Evolutionary conservation across 2,888 invertebrate species (phyloP), one percentile per base, ranked within the genome.

Genomic region (Drosophila kuntzei): DNA sequence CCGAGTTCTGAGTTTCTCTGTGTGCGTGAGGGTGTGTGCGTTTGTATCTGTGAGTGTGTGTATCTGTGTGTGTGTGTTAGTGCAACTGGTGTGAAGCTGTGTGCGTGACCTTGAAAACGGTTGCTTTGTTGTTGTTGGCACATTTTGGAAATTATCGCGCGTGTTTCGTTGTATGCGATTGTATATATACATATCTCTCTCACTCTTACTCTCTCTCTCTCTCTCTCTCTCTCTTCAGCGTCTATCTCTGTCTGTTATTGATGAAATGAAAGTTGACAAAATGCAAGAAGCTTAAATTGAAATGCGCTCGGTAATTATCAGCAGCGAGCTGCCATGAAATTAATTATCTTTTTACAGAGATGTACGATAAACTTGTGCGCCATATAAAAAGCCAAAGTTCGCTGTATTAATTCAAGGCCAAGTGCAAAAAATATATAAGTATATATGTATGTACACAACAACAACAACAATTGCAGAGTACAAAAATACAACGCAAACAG

Each of bases 321-420:
- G 71, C 64, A 54, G 54, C 54, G 63, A 53, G 64, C 61, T 64
- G 82, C 62, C 80, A 76, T 70, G 77, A 88, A 83, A 83, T 86
- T 83, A 83, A 83, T 83, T 83, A 83, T 83, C 83, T 88, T 72
- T 87, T 88, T 88, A 83, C 80, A 82, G 70, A 80, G 84, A 85
- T 90, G 89, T 57, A 89, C 89, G 87, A 87, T 87, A 89, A 87
- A 89, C 81, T 76, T 75, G 67, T 62, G 71, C 77, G 74, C 78
- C 66, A 66, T 43, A 72, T 59, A 58, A 84, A 89, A 89, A 89
- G 90, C 86, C 90, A 90, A 90, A 90, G 90, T 90, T 90, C 91
- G 84, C 82, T 90, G 90, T 76, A 89, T 91, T 87, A 78, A 86
- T 91, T 91, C 90, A 90, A 90, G 90, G 90, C 90, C 90, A 91